phyloP scores from a whole-genome alignment of 2,888 invertebrate genomes.

The Andrena haemorrhoa region DNA sequence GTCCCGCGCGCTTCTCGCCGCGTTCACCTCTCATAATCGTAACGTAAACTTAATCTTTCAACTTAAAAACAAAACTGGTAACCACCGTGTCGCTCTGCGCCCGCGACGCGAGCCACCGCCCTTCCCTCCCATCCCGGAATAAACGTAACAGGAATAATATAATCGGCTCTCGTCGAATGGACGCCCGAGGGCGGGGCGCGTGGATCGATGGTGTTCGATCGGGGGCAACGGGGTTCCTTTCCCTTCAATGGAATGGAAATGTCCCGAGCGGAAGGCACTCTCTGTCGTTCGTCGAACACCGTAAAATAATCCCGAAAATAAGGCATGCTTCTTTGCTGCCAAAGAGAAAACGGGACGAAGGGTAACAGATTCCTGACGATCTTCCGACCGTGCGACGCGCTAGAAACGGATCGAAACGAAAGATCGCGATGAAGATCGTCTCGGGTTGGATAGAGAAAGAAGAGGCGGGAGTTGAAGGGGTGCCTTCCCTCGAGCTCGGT shows the following conservation, averaged over 20 bases:
- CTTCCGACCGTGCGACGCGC: too few species aligned
- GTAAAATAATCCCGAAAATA: too few species aligned
- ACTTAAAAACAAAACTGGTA: conserved; percentile 77
- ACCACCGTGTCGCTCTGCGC: conserved; percentile 69
- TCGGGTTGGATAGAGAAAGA: background rate
- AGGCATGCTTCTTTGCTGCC: background rate
- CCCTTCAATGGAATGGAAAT: background rate
- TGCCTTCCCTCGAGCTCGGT: background rate
- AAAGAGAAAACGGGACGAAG: background rate
- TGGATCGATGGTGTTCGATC: conserved; percentile 26
- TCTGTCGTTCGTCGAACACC: background rate
- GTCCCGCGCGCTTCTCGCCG: conserved; percentile 44
- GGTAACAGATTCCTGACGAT: too few species aligned
- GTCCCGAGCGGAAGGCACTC: background rate
- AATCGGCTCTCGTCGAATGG: conserved; percentile 2
- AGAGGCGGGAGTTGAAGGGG: background rate
- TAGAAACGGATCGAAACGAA: too few species aligned
- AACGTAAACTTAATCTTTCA: conserved; percentile 77
- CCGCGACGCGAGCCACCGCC: conserved; percentile 60
- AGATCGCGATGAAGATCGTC: background rate
- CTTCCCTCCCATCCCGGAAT: conserved; percentile 41
- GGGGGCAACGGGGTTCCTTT: background rate
- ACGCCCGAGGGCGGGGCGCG: conserved; percentile 2
- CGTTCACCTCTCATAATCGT: conserved; percentile 61
- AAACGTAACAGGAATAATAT: conserved; percentile 24